Evolutionary conservation across 2,113 vertebrate genomes (phyloP), one percentile per base, ranked within the genome.

Genomic region (Heliornis fulica): DNA sequence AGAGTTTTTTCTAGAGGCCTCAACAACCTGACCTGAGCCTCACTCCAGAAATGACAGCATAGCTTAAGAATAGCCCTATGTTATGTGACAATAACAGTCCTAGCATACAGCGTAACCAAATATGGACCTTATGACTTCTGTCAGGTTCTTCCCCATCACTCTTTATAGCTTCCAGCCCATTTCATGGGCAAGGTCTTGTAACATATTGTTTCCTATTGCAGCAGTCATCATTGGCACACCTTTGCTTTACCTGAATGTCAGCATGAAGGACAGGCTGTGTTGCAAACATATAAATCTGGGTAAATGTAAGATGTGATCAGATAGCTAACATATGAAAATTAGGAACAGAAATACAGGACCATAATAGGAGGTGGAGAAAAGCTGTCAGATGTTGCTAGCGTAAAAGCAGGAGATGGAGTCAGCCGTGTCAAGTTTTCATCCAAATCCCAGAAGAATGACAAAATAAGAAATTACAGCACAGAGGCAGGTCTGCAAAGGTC

Each of bases 271-370:
- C 66, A 84, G 75, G 75, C 54, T 93, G 74, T 64, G 70, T 11
- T 66, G 34, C 64, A 96, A 93, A 78, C 79, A 61, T 60, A 88
- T 90, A 92, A 95, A 96, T 83, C 88, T 89, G 64, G 15, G 22
- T 56, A 69, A 96, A 82, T 54, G 51, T 34, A 53, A 91, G 88
- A 94, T 94, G 48, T 78, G 88, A 93, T 90, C 83, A 94, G 88
- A 90, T 76, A 92, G 92, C 80, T 79, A 96, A 86, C 83, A 81
- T 90, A 93, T 20, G 80, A 93, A 92, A 87, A 96, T 94, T 63
- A 78, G 90, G 80, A 83, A 78, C 23, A 64, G 83, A 92, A 96
- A 92, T 68, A 93, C 3, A 28, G 26, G 64, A 23, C 28, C 59
- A 93, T 45, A 83, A 83, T 36, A 87, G 82, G n/a, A 96, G 69